Evolutionary conservation across 2,113 vertebrate genomes (phyloP), one percentile per base, ranked within the genome.

Genomic region (Capreolus pygargus): DNA sequence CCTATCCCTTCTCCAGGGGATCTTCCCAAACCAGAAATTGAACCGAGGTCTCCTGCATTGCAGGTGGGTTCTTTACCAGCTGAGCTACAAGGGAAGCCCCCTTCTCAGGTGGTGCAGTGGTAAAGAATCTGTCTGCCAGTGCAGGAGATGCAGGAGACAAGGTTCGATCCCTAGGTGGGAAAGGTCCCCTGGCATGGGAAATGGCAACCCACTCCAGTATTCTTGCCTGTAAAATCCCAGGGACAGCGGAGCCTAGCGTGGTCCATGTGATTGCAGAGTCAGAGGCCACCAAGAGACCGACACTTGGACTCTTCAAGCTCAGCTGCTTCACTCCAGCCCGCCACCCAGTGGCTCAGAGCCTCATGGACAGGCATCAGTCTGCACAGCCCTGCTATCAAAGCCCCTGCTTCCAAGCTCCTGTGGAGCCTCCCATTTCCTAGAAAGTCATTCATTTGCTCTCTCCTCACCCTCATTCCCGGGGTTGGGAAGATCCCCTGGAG

Each of bases 271-370:
- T 27, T 76, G 70, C 70, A 27, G 70, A 43, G 70, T 43, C 36
- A 7, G 23, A 4, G 5, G 70, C 21, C 67, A 3, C n/a, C 9
- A 3, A 25, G 36, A 23, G 12, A 76, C 6, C n/a, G 3, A 3
- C 36, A 7, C n/a, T 23, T 70, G n/a, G 19, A 70, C 15, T 45
- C 47, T 23, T 76, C 45, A 1, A 0, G 0, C 47, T 13, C n/a
- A 15, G 50, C 8, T n/a, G 13, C 7, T 54, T 23, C 16, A 7
- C 76, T 54, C 50, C 21, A 55, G 64, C 23, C 43, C 7, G 0
- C 0, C 16, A 3, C 5, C 33, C n/a, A 54, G 54, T 11, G 16
- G 50, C 27, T 45, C 0, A 1, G 30, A 36, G 43, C 1, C 2
- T 0, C 27, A 2, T 7, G 11, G 1, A 11, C 0, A n/a, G 54